Conservation (phyloP, 2,113 vertebrate genomes). For the Peucedramus taeniatus region DNA sequence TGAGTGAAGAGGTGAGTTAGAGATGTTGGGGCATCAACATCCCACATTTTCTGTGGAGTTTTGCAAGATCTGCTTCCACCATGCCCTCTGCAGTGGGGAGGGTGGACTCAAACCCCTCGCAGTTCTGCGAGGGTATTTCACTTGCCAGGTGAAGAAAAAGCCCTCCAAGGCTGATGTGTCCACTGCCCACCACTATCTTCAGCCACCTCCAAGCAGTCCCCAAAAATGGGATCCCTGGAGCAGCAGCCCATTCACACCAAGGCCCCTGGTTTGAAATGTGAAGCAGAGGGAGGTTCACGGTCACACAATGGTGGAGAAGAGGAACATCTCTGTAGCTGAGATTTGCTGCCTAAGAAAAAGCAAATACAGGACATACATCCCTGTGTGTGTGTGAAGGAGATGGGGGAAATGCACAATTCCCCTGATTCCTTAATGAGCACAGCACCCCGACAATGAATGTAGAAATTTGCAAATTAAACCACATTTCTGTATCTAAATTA, state of each 20-base stretch:
- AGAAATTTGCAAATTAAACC: neutral
- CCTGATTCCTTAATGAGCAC: neutral
- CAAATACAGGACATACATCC: neutral
- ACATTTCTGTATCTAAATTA: constrained; percentile 21
- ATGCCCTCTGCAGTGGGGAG: neutral
- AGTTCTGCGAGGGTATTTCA: neutral
- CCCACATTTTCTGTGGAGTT: neutral
- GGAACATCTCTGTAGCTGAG: neutral
- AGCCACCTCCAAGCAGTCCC: neutral
- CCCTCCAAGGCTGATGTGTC: accelerated
- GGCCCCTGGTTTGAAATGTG: neutral
- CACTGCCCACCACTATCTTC: neutral
- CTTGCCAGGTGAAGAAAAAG: neutral
- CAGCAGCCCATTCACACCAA: neutral
- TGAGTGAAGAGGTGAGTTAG: neutral
- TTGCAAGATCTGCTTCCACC: neutral
- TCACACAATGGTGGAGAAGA: neutral
- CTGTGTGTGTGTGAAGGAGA: neutral
- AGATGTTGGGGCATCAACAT: neutral
- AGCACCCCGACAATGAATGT: neutral
- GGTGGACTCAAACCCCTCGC: neutral
- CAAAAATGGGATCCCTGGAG: neutral
- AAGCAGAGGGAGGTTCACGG: accelerated
- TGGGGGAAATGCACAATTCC: neutral
- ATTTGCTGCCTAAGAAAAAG: neutral